phyloP scores from a whole-genome alignment of 2,113 vertebrate genomes.

The Alethe diademata region DNA sequence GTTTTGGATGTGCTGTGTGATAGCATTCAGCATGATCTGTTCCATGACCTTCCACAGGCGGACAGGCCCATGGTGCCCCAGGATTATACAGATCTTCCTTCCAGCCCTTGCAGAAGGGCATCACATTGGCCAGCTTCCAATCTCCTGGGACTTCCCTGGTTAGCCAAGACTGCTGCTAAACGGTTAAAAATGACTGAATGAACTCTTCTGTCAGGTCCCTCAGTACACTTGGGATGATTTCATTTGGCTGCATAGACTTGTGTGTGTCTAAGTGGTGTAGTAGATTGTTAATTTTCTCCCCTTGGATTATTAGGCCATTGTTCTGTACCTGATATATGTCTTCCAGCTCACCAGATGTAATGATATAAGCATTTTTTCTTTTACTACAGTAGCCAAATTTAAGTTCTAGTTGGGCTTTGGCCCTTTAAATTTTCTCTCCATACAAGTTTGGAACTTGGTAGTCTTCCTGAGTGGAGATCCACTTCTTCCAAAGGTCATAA shows the following conservation, averaged over 20 bases:
- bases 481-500: neutral
- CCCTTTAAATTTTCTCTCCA: neutral
- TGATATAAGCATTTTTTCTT: neutral
- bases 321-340: neutral
- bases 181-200: neutral
- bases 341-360: neutral
- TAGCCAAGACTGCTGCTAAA: neutral
- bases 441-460: neutral
- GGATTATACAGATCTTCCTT: neutral
- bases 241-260: neutral
- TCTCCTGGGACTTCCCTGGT: neutral
- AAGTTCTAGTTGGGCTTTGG: neutral
- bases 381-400: neutral
- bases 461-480: neutral
- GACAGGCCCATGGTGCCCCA: neutral
- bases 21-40: neutral
- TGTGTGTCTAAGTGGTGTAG: neutral
- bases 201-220: neutral
- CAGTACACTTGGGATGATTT: neutral
- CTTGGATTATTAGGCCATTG: neutral
- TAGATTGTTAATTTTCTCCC: neutral
- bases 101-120: no score
- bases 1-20: rapidly evolving
- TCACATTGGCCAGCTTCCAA: neutral
- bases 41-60: neutral